These are phyloP conservation scores for Heliconius eleuchia DNA, from an alignment of 1,140 invertebrate genomes.

Conservation along the genomic window DNA sequence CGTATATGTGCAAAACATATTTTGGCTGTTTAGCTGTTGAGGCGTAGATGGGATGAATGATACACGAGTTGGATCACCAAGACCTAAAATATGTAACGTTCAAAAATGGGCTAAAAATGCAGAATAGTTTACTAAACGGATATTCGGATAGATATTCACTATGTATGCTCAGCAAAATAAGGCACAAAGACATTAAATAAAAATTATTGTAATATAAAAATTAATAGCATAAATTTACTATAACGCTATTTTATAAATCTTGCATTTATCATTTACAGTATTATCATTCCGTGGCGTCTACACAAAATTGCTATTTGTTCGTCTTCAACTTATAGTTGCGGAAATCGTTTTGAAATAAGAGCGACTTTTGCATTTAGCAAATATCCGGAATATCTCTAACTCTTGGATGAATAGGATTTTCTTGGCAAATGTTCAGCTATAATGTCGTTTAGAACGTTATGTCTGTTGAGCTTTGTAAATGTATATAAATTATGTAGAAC, in stretches of 20 bases:
- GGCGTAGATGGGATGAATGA: too few species aligned
- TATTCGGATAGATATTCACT: too few species aligned
- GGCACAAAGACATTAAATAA: too few species aligned
- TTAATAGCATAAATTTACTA: too few species aligned
- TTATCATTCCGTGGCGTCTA: neutral
- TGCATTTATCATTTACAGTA: neutral
- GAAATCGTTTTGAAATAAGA: neutral
- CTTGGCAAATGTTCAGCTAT: neutral
- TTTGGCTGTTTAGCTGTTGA: too few species aligned
- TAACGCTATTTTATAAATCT: neutral
- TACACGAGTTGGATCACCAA: too few species aligned
- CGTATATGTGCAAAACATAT: too few species aligned
- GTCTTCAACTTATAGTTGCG: conserved; percentile 4
- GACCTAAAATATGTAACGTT: too few species aligned
- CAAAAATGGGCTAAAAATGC: too few species aligned
- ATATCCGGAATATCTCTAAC: conserved; percentile 8
- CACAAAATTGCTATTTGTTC: conserved; percentile 1
- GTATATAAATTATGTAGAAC: neutral
- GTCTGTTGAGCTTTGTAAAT: neutral
- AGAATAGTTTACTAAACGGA: too few species aligned
- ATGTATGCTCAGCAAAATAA: too few species aligned
- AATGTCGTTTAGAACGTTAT: neutral
- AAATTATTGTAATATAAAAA: too few species aligned
- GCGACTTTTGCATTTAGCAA: neutral
- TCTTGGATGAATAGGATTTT: conserved; percentile 5